These are phyloP conservation scores for Pelecanoides urinatrix DNA, from an alignment of 2,113 vertebrate species.

Conservation along the genomic window DNA sequence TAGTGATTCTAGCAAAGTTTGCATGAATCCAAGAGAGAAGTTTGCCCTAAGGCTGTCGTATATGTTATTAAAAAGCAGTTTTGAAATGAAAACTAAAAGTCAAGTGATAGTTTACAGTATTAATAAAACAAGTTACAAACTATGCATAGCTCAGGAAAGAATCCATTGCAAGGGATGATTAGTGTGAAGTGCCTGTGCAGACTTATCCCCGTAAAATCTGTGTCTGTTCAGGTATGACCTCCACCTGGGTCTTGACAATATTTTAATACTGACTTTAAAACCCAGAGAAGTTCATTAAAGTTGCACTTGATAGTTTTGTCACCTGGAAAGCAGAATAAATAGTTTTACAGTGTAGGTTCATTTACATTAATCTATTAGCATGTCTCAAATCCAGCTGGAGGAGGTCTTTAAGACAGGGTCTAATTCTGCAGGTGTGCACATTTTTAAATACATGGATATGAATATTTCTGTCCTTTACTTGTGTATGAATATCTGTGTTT, in stretches of 20 bases:
- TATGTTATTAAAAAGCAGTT: constrained; percentile 14
- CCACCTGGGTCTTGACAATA: not conserved
- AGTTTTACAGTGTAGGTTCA: not conserved
- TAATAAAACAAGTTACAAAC: constrained; percentile 13
- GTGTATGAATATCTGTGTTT: not conserved
- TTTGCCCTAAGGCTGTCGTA: not conserved
- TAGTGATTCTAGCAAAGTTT: constrained; percentile 1
- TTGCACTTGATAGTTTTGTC: not conserved
- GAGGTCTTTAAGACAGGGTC: not conserved
- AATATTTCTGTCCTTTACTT: not conserved
- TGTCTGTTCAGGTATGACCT: not conserved
- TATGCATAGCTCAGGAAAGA: not conserved
- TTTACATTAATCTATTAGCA: not conserved
- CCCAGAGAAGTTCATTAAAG: not conserved
- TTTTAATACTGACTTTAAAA: not conserved
- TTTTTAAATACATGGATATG: not conserved
- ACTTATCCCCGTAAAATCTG: not conserved
- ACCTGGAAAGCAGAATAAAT: not conserved
- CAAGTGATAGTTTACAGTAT: not conserved
- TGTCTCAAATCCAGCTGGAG: not conserved
- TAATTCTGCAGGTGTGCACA: not conserved
- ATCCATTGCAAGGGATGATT: not conserved
- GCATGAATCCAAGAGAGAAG: not conserved
- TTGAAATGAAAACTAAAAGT: constrained; percentile 1
- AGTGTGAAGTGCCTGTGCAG: not conserved